These are phyloP conservation scores for Boulengeromyrus knoepffleri DNA, from an alignment of 2,113 vertebrate genomes.

Conservation along the genomic window DNA sequence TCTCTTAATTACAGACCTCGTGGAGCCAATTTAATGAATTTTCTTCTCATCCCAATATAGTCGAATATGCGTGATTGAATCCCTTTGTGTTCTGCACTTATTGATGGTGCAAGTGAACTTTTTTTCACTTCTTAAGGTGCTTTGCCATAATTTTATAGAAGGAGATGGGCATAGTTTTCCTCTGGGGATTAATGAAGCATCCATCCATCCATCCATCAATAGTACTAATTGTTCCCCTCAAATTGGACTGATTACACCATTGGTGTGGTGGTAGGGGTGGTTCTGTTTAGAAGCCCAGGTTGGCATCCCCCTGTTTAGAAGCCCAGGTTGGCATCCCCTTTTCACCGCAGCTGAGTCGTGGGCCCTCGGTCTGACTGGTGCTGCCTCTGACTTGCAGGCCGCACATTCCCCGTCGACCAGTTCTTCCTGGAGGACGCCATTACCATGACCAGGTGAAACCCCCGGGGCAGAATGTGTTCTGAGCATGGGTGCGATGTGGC, in stretches of 20 bases:
- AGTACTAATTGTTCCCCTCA: not conserved
- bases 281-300: not conserved
- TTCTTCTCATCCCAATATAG: not conserved
- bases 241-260: not conserved
- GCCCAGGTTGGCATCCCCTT: not conserved
- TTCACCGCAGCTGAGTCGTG: not conserved
- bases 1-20: not conserved
- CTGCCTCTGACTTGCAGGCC: slow-evolving; percentile 56
- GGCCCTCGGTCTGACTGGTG: not conserved
- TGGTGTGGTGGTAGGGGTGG: not conserved
- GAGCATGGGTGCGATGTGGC: not conserved
- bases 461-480: not conserved
- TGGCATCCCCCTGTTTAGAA: not conserved
- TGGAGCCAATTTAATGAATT: not conserved
- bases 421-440: slow-evolving; percentile 93
- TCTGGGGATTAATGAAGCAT: not conserved
- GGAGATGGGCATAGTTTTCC: not conserved
- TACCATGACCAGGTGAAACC: slow-evolving; percentile 71
- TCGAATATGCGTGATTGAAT: not conserved
- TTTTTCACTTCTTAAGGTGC: not conserved
- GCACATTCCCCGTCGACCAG: slow-evolving; percentile 87
- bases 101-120: not conserved
- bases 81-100: not conserved
- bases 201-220: not conserved
- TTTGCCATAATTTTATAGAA: not conserved